A percentile compares a stretch with the other conserved stretches of the same genome.
These are phyloP conservation scores for Halictus quadricinctus DNA, from an alignment of 2,888 invertebrate species.

Conservation along the genomic window DNA sequence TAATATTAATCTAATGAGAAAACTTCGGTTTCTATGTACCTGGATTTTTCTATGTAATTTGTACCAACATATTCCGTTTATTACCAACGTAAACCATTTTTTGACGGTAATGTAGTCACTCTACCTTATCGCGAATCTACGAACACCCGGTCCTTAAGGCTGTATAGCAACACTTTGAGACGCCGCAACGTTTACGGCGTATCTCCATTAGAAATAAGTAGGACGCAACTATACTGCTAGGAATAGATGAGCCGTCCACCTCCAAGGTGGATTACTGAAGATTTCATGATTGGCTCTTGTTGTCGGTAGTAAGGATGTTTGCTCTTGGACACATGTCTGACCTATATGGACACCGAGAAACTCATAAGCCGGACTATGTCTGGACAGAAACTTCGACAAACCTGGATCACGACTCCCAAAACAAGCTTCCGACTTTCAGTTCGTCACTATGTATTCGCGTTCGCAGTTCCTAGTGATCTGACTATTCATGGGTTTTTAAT, in stretches of 20 bases:
- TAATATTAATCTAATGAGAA: background rate
- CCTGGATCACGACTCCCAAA: background rate
- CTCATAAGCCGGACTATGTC: constrained; percentile 4
- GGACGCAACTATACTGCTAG: background rate
- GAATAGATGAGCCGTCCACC: background rate
- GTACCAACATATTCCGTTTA: background rate
- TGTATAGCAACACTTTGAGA: background rate
- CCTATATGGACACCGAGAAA: background rate
- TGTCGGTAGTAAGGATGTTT: constrained; percentile 4
- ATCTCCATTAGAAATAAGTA: constrained; percentile 6
- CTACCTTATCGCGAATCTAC: too few relatives aligned
- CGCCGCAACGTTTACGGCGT: background rate
- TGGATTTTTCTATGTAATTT: background rate
- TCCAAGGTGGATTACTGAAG: background rate
- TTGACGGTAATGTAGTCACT: too few relatives aligned
- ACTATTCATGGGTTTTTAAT: background rate
- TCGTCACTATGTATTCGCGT: background rate
- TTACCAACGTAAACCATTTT: too few relatives aligned
- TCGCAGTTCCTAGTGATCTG: background rate
- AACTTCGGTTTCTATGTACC: background rate
- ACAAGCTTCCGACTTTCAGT: background rate
- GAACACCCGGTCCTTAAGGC: background rate
- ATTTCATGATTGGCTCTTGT: constrained; percentile 9
- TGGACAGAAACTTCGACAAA: background rate
- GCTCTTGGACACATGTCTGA: constrained; percentile 7